Base-by-base conservation (phyloP, 2,888 invertebrate genomes). In the Amiota mariae region DNA sequence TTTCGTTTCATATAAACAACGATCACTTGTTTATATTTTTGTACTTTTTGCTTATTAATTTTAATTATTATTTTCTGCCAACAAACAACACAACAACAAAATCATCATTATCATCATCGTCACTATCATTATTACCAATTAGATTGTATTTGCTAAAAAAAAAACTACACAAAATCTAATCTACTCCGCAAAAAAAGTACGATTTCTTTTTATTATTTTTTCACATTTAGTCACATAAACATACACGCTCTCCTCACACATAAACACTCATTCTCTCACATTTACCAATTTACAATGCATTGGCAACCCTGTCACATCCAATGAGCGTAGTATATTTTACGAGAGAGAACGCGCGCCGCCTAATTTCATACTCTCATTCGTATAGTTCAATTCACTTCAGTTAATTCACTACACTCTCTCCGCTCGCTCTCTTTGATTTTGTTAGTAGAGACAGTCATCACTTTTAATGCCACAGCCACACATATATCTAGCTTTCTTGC, bases 401-500 rank as follows among this genome's bases (percentile, higher is more conserved):
- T 36, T 36, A 36, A 6, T 36, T 36, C 36, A 36, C 36, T 36
- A 11, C 18, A 18, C 18, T 11, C 59, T 59, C 59, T 20, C 18
- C 18, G 59, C 59, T 63, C 46, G 46, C 36, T 18, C 46, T 36
- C 47, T 48, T 49, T n/a, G 3, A 20, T 20, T 10, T 20, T 13
- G 59, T 59, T 9, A 46, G n/a, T 36, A 63, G 36, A 36, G 36
- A 6, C 36, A 36, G 36, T 36, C 36, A 36, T 36, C 36, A 36
- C 36, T 36, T 36, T 36, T 36, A 36, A 36, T 36, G 36, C 36
- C 36, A 36, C 36, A 36, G 36, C 36, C 36, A 36, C 36, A 74
- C 64, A 59, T 48, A 64, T 73, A 71, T 46, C 47, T 51, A 54
- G 74, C 75, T 73, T 72, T 80, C 85, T 82, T 79, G 80, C 82